phyloP scores from a whole-genome alignment of 2,797 vertebrate species.

The Rhabdomys pumilio region DNA sequence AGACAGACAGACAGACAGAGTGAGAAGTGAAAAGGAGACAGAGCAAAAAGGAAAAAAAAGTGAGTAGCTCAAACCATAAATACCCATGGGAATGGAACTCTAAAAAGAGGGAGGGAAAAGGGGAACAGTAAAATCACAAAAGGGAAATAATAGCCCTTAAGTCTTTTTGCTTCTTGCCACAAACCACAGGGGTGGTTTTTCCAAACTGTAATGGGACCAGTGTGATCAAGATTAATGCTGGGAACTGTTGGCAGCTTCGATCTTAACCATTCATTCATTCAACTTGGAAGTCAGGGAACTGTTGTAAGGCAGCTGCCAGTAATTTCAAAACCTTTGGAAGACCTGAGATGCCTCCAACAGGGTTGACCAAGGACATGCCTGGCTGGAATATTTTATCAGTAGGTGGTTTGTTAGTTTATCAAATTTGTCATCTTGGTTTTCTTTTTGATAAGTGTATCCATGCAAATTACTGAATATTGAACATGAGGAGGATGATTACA shows the following conservation, averaged over 20 bases:
- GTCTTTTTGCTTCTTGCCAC: conserved; percentile 48
- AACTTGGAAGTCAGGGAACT: conserved; percentile 55
- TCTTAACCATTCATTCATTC: conserved; percentile 46
- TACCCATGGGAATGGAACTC: background rate
- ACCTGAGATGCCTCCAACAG: background rate
- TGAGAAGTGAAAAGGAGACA: background rate
- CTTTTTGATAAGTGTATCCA: conserved; percentile 30
- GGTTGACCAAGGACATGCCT: background rate
- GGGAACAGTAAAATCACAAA: conserved; percentile 42
- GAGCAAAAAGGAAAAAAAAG: background rate
- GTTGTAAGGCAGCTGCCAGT: conserved; percentile 18
- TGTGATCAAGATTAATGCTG: conserved; percentile 51
- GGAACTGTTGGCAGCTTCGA: background rate
- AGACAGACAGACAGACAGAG: background rate
- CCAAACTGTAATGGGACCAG: conserved; percentile 5
- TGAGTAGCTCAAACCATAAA: background rate
- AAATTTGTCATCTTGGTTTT: background rate
- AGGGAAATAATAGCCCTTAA: conserved; percentile 34
- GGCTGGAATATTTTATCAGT: background rate
- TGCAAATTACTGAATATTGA: background rate
- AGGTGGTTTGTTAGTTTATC: background rate
- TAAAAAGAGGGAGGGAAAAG: background rate
- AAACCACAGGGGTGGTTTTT: conserved; percentile 66
- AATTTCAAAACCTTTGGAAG: conserved; percentile 57
- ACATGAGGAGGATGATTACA: background rate